Base-by-base conservation (phyloP, 2,797 vertebrate genomes). In the Strix occidentalis region DNA sequence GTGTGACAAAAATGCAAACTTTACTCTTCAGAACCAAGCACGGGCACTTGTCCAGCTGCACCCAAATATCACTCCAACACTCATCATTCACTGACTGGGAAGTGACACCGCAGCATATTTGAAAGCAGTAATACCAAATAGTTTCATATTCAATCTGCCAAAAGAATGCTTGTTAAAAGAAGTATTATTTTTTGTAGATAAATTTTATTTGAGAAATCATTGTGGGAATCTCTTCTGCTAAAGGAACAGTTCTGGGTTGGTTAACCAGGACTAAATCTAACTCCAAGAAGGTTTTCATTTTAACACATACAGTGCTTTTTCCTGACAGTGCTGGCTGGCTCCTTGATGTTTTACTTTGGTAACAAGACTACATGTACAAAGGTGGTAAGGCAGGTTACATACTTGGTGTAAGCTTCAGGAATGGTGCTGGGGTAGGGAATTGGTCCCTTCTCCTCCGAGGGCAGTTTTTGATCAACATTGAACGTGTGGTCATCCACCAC, bases 401-500 rank as follows among this genome's bases (percentile, higher is more conserved):
- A 99, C 99, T 98, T 99, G 85, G 97, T 99, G 94, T 99, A 99
- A 39, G 98, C 97, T 8, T 99, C 99, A 0, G 99, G 99, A 63
- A 99, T 98, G 9, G 97, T 74, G 90, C 91, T 98, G 41, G 99
- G 99, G 84, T 99, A 99, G 0, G 97, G 82, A 70, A 96, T 93
- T 0, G 98, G 98, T 75, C 98, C 99, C 94, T 99, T 99, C 96
- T 99, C 99, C 93, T 99, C 99, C 0, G 98, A 98, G 7, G 98
- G 99, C 56, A 99, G 98, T 84, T 99, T 99, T 98, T 99, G 99
- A 10, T 99, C 99, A 9, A 99, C 99, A 0, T 96, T 99, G 97
- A 99, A 99, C 0, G 98, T 99, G 93, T 99, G 98, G 94, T 99
- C 99, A 5, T 99, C 99, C 71, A 99, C 99, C 96, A 99, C 99